Evolutionary conservation across 2,113 vertebrate species (phyloP).

Genomic region (Poeciliopsis retropinna): DNA sequence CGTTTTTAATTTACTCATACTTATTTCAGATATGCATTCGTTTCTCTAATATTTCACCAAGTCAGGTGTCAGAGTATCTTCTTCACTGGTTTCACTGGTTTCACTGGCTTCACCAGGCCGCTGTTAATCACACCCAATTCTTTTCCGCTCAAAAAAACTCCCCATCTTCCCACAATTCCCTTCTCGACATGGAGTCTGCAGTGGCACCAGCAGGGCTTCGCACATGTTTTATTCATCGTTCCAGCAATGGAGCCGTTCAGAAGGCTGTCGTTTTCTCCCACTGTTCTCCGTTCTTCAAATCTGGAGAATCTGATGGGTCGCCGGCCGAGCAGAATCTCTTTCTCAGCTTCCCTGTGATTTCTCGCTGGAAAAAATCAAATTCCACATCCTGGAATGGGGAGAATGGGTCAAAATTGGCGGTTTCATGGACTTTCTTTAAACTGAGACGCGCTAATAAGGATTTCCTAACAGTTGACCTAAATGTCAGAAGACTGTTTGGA

Average conservation of each 20-base stretch:
- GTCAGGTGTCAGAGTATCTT: constrained; percentile 23
- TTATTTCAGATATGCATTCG: too few species aligned
- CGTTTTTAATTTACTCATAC: too few species aligned
- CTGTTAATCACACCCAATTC: constrained; percentile 70
- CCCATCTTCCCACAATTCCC: constrained; percentile 62
- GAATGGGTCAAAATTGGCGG: neutral
- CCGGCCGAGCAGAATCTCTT: constrained; percentile 23
- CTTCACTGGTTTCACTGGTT: constrained; percentile 6
- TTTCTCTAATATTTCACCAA: too few species aligned
- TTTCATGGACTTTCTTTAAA: neutral
- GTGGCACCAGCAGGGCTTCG: constrained; percentile 42
- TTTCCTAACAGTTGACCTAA: neutral
- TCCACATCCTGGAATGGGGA: constrained; percentile 35
- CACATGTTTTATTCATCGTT: constrained; percentile 74
- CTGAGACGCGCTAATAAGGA: constrained; percentile 1
- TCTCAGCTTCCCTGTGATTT: constrained; percentile 19
- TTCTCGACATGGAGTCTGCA: constrained; percentile 47
- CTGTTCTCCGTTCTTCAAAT: constrained; percentile 34
- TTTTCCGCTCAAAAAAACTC: constrained; percentile 50
- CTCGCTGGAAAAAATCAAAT: constrained; percentile 11
- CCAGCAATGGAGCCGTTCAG: constrained; percentile 63
- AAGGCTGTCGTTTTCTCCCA: constrained; percentile 47
- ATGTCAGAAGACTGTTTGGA: neutral
- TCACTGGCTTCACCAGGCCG: constrained; percentile 43
- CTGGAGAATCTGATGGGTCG: constrained; percentile 30